phyloP scores from a whole-genome alignment of 2,797 vertebrate genomes.

The Aplochiton taeniatus region DNA sequence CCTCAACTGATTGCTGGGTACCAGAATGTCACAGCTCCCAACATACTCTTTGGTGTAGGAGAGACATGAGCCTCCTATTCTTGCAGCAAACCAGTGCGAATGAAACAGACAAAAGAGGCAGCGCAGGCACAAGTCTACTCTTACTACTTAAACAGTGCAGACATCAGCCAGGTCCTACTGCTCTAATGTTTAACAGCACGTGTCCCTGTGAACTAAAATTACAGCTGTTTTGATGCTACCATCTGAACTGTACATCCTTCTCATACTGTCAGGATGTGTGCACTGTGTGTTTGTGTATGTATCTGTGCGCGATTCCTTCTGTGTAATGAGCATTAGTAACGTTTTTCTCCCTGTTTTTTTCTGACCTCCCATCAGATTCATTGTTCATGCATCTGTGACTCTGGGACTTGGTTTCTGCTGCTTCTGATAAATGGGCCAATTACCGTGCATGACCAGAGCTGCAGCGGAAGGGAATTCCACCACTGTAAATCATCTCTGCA shows the following conservation, averaged over 20 bases:
- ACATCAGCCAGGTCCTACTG: too few relatives aligned
- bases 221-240: background rate
- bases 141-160: too few relatives aligned
- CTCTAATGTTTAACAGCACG: too few relatives aligned
- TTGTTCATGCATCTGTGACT: slow-evolving; percentile 54
- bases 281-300: too few relatives aligned
- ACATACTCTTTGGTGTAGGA: background rate
- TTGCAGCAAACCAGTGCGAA: too few relatives aligned
- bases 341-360: background rate
- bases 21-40: slow-evolving; percentile 44
- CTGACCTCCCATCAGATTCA: slow-evolving; percentile 28
- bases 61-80: too few relatives aligned
- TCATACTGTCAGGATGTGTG: background rate
- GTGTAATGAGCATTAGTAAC: too few relatives aligned
- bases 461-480: slow-evolving; percentile 68
- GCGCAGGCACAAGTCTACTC: too few relatives aligned
- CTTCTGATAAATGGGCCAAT: slow-evolving; percentile 70
- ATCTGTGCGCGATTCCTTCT: too few relatives aligned
- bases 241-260: too few relatives aligned
- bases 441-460: slow-evolving; percentile 64
- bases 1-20: slow-evolving; percentile 27
- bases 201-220: too few relatives aligned
- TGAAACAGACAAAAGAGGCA: background rate
- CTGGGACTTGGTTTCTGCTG: slow-evolving; percentile 42
- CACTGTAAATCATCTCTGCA: slow-evolving; percentile 58